Conservation (phyloP, 2,888 invertebrate genomes). For the Dysmachus trigonus region DNA sequence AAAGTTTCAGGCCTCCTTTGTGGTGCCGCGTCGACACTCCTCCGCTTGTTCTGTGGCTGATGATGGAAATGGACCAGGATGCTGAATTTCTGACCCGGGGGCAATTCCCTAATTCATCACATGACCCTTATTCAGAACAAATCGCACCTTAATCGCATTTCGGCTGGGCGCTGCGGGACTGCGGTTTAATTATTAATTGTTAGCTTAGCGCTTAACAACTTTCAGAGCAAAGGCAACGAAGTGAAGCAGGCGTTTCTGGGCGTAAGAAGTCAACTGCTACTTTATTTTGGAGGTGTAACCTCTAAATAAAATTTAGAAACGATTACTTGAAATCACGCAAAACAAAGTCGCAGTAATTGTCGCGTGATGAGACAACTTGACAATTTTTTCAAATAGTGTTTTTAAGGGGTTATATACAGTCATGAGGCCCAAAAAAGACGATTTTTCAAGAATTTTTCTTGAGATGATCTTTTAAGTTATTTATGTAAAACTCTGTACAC, state of each 20-base stretch:
- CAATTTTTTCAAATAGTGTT: neutral
- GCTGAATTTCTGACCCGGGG: neutral
- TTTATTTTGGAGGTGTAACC: neutral
- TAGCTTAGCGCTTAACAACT: neutral
- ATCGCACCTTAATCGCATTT: neutral
- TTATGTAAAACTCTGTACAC: too few relatives aligned
- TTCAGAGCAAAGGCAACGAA: neutral
- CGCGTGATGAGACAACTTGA: neutral
- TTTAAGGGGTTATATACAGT: too few relatives aligned
- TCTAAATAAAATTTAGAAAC: neutral
- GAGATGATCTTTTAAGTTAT: too few relatives aligned
- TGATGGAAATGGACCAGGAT: neutral
- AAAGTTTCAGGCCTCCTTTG: neutral
- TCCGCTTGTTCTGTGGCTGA: neutral
- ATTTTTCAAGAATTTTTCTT: too few relatives aligned
- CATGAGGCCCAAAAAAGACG: too few relatives aligned
- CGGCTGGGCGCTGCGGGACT: neutral
- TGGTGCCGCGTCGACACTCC: neutral
- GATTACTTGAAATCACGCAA: neutral
- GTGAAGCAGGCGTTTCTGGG: neutral
- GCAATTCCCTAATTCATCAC: neutral
- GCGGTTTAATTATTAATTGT: neutral
- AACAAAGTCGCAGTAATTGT: neutral
- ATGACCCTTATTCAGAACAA: neutral
- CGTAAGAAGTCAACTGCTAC: neutral